These are phyloP conservation scores for Agonopterix arenella DNA, from an alignment of 2,888 invertebrate genomes.

Conservation along the genomic window DNA sequence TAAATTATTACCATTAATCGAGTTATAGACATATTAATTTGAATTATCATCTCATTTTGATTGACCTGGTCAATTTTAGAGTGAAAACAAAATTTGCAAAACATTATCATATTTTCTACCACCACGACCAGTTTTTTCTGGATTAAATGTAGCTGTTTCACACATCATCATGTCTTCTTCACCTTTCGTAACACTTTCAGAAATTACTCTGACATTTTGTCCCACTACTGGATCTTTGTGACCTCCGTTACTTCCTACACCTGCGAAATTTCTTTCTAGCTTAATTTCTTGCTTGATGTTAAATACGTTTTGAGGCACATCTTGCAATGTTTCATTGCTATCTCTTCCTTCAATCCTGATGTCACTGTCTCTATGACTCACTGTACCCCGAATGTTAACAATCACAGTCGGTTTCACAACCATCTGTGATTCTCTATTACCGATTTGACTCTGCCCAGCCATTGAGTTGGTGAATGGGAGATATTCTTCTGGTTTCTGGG, in stretches of 20 bases:
- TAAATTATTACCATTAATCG: too few relatives aligned
- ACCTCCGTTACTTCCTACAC: conserved; percentile 12
- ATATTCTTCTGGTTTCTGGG: conserved; percentile 18
- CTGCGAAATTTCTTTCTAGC: conserved; percentile 33
- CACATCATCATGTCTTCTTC: conserved; percentile 58
- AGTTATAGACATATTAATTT: too few relatives aligned
- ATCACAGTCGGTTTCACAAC: conserved; percentile 68
- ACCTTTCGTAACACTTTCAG: conserved; percentile 22
- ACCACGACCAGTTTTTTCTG: conserved; percentile 24
- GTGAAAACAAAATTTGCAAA: conserved; percentile 51
- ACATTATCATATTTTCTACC: conserved; percentile 38
- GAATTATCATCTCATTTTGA: too few relatives aligned
- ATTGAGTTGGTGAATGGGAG: conserved; percentile 47
- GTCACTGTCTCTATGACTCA: conserved; percentile 56
- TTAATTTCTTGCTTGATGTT: conserved; percentile 69
- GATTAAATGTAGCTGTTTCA: conserved; percentile 38
- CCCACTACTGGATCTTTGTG: conserved; percentile 18
- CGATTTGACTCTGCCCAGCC: conserved; percentile 66
- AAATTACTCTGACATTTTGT: conserved; percentile 33
- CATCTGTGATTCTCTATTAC: conserved; percentile 64
- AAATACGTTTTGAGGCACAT: conserved; percentile 50
- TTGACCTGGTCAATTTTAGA: conserved; percentile 19
- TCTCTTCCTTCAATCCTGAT: conserved; percentile 47
- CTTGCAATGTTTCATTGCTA: conserved; percentile 26
- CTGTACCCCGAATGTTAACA: conserved; percentile 60